Evolutionary conservation across 2,113 vertebrate genomes (phyloP).

Genomic region (Bostrychus sinensis): DNA sequence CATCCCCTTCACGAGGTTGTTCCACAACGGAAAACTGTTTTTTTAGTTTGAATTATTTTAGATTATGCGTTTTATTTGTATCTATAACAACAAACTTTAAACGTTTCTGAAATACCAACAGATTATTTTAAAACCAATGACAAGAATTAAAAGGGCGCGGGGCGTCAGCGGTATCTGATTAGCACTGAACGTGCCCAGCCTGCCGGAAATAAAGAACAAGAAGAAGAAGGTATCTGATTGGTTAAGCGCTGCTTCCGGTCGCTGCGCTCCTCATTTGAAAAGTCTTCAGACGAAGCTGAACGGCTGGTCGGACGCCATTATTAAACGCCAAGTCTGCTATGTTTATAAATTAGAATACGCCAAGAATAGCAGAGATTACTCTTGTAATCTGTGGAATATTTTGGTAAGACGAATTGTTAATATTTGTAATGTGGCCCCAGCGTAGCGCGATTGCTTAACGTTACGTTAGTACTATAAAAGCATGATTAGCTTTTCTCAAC

Average conservation of each 20-base stretch:
- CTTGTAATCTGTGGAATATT: background rate
- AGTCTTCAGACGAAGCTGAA: conserved; percentile 34
- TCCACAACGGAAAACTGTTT: background rate
- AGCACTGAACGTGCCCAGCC: too few species aligned
- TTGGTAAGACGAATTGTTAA: conserved; percentile 27
- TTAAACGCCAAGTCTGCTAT: conserved; percentile 23
- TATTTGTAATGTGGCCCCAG: background rate
- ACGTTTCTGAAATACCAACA: background rate
- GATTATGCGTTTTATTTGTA: background rate
- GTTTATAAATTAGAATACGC: background rate
- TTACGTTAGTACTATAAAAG: background rate
- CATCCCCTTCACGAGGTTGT: background rate
- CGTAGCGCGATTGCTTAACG: background rate
- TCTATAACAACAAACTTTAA: background rate
- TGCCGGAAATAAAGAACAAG: too few species aligned
- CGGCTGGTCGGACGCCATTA: conserved; percentile 30
- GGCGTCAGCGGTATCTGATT: too few species aligned
- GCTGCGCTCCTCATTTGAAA: conserved; percentile 59
- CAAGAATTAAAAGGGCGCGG: background rate
- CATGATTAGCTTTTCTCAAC: background rate
- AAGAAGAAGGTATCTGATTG: conserved; percentile 62
- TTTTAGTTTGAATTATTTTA: background rate
- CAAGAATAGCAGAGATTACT: background rate
- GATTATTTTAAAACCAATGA: background rate
- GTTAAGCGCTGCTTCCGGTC: conserved; percentile 45